These are phyloP conservation scores for Aphidoletes aphidimyza DNA, from an alignment of 2,888 invertebrate genomes.

Conservation along the genomic window DNA sequence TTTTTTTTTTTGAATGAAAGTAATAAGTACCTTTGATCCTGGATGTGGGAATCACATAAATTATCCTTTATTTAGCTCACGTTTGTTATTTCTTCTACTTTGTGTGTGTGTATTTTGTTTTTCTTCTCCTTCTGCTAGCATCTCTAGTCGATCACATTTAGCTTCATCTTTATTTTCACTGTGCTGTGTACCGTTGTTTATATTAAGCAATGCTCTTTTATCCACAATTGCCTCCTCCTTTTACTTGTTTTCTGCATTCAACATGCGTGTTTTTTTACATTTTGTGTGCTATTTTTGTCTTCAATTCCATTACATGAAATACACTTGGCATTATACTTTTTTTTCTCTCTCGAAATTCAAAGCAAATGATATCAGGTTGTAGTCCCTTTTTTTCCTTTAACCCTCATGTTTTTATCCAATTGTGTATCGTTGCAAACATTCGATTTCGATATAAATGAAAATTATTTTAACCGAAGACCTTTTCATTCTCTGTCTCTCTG, in stretches of 20 bases:
- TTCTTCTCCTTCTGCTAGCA: not conserved
- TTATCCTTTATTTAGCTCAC: constrained; percentile 49
- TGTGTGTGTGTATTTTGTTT: not conserved
- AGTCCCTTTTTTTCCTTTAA: not conserved
- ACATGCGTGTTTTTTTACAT: not conserved
- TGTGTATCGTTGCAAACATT: not conserved
- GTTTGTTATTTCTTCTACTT: not conserved
- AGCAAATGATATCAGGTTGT: constrained; percentile 35
- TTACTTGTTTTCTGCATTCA: not conserved
- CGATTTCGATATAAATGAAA: constrained; percentile 4
- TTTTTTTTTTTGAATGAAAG: not conserved
- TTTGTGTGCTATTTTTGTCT: constrained; percentile 16
- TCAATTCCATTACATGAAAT: constrained; percentile 22
- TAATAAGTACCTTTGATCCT: constrained; percentile 43
- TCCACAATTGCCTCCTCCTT: constrained; percentile 46
- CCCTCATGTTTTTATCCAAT: not conserved
- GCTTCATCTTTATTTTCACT: not conserved
- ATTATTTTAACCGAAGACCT: not conserved
- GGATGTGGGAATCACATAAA: constrained; percentile 48
- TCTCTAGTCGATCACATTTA: not conserved
- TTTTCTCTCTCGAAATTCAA: not conserved
- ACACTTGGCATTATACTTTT: no score
- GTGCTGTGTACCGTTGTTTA: not conserved
- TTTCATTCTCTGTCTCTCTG: not conserved
- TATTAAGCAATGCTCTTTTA: not conserved